Evolutionary conservation across 2,113 vertebrate genomes (phyloP).

Genomic region (Pongo pygmaeus): DNA sequence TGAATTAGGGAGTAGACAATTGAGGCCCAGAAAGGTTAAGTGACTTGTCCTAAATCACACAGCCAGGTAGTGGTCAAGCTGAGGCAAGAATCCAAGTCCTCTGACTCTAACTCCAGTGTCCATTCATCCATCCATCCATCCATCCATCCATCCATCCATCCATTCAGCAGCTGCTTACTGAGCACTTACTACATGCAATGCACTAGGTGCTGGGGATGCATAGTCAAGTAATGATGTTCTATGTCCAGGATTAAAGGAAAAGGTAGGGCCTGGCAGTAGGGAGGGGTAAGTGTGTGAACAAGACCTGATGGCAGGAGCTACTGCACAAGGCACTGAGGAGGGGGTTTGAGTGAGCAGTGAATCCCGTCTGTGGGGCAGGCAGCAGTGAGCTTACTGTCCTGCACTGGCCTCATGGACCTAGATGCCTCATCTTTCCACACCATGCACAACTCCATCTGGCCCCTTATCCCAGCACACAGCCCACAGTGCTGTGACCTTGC

Average conservation of each 20-base stretch:
- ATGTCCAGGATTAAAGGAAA: background rate
- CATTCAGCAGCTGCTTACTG: background rate
- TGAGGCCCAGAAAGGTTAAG: background rate
- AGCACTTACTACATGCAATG: background rate
- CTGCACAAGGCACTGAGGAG: background rate
- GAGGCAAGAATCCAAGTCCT: background rate
- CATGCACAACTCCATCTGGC: background rate
- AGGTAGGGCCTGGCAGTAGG: background rate
- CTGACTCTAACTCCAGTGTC: background rate
- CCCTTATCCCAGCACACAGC: background rate
- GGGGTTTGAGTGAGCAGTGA: rapidly evolving
- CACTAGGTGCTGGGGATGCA: background rate
- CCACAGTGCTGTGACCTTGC: background rate
- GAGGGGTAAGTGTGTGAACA: rapidly evolving
- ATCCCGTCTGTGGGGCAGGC: background rate
- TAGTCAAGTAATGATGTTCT: background rate
- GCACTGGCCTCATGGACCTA: background rate
- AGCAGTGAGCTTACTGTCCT: background rate
- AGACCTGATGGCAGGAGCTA: background rate
- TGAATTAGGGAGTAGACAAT: background rate
- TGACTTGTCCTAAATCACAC: background rate
- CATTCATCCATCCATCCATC: background rate
- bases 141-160: background rate
- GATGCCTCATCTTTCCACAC: background rate
- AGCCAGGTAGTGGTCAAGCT: background rate